These are phyloP conservation scores for Tenebrosternarchus preto DNA, from an alignment of 2,113 vertebrate species.

Conservation along the genomic window DNA sequence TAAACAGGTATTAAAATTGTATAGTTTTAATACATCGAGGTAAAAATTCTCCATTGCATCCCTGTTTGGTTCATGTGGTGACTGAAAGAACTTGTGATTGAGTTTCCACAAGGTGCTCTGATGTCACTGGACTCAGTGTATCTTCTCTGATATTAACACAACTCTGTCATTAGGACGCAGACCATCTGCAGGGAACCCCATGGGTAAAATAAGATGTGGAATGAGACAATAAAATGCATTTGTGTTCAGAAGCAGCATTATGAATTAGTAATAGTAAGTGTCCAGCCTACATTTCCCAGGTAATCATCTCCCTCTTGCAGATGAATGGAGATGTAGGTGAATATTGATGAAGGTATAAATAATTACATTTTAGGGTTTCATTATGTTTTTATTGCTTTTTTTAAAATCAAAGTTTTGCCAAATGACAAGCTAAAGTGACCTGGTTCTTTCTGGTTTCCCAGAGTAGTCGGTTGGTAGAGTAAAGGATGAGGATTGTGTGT, in stretches of 20 bases:
- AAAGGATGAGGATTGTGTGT: background rate
- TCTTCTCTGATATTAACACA: constrained; percentile 91
- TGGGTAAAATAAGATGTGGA: constrained; percentile 88
- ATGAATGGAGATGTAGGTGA: constrained; percentile 65
- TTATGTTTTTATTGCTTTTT: background rate
- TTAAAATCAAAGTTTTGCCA: constrained; percentile 14
- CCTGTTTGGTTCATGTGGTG: constrained; percentile 77
- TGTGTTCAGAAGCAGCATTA: constrained; percentile 83
- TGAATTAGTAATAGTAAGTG: constrained; percentile 93
- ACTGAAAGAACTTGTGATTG: constrained; percentile 98
- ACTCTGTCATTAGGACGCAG: constrained; percentile 90
- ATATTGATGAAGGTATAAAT: constrained; percentile 67
- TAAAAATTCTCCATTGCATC: constrained; percentile 87
- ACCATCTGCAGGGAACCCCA: constrained; percentile 82
- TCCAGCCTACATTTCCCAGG: constrained; percentile 70
- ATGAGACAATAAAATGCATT: constrained; percentile 92
- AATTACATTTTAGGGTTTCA: constrained; percentile 73
- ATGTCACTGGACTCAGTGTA: constrained; percentile 80
- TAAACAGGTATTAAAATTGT: constrained; percentile 87
- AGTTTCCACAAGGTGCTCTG: constrained; percentile 87
- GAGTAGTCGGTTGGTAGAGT: too few species aligned
- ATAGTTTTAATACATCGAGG: constrained; percentile 86
- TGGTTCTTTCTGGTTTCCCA: too few species aligned
- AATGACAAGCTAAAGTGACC: background rate
- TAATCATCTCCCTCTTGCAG: constrained; percentile 69